Conservation (phyloP, 2,797 vertebrate genomes). For the Silurus lanzhouensis region DNA sequence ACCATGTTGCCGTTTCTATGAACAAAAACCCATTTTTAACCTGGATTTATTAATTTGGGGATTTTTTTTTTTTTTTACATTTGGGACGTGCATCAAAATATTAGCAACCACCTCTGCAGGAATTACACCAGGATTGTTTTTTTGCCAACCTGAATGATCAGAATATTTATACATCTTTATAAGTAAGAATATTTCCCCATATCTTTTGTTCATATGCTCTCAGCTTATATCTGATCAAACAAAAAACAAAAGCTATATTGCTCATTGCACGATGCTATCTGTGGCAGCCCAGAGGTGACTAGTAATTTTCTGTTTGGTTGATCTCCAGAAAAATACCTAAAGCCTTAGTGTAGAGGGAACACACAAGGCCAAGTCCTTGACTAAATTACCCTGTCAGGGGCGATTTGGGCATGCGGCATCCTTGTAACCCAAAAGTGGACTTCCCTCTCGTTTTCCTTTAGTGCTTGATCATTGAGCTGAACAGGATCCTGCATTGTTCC, state of each 20-base stretch:
- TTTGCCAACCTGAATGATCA: not conserved
- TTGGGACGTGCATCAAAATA: not conserved
- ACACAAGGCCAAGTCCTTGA: conserved; percentile 32
- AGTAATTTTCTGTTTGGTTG: conserved; percentile 36
- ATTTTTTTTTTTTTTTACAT: not conserved
- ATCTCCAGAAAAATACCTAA: conserved; percentile 38
- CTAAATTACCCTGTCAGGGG: conserved; percentile 47
- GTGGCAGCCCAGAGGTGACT: conserved; percentile 21
- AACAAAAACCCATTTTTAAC: not conserved
- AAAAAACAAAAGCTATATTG: not conserved
- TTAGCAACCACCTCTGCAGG: not conserved
- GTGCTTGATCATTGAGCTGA: conserved; percentile 28
- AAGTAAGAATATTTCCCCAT: not conserved
- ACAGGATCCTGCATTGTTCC: conserved; percentile 7
- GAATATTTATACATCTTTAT: not conserved
- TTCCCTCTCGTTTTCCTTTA: conserved; percentile 6
- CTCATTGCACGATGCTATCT: conserved; percentile 26
- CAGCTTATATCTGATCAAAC: not conserved
- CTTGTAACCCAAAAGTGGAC: conserved; percentile 20
- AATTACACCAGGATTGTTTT: not conserved
- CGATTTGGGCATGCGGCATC: conserved; percentile 29
- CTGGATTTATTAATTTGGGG: not conserved
- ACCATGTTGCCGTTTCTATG: not conserved
- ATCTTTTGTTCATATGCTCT: not conserved
- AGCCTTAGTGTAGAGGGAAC: conserved; percentile 6